Base-by-base conservation (phyloP, 2,113 vertebrate species). In the Alces alces region DNA sequence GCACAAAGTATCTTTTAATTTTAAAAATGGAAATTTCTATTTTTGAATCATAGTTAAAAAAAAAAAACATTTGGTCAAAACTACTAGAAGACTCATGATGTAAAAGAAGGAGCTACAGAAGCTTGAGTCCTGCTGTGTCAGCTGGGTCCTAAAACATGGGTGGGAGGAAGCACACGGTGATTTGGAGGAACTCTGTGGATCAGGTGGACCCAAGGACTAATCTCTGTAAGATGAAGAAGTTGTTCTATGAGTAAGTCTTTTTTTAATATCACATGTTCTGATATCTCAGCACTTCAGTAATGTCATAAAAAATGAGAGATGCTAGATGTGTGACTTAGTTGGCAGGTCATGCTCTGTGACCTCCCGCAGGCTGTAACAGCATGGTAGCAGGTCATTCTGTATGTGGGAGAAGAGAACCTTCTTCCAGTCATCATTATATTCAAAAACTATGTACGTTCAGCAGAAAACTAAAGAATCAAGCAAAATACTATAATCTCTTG, bases 281-380 rank as follows among this genome's bases (percentile, higher is more conserved):
- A n/a, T 70, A 58, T 52, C 57, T 86, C n/a, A 30, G 82, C 21
- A 58, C 43, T 83, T 76, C 25, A 87, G 14, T 4, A 6, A 27
- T 16, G 4, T 86, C 83, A 11, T 82, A 73, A 83, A 45, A 64
- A 87, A 88, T 88, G 45, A 6, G 3, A 91, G 87, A 82, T 95
- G 86, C 82, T 91, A 94, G 94, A 94, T 95, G 78, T 93, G 87
- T 97, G 95, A 96, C 94, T 92, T 94, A 95, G 88, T 96, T 58
- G 96, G 97, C 76, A 97, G 97, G 97, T 97, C 97, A 95, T 45
- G 30, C 39, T 89, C 94, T 79, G 91, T 97, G 97, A 98, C 97
- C 90, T 97, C 91, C 79, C 36, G 57, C n/a, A 93, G 95, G 57
- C 94, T 25, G 70, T 89, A 82, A 97, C 85, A 89, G 94, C 60